phyloP scores from a whole-genome alignment of 2,797 vertebrate species.

The Melopsittacus undulatus region DNA sequence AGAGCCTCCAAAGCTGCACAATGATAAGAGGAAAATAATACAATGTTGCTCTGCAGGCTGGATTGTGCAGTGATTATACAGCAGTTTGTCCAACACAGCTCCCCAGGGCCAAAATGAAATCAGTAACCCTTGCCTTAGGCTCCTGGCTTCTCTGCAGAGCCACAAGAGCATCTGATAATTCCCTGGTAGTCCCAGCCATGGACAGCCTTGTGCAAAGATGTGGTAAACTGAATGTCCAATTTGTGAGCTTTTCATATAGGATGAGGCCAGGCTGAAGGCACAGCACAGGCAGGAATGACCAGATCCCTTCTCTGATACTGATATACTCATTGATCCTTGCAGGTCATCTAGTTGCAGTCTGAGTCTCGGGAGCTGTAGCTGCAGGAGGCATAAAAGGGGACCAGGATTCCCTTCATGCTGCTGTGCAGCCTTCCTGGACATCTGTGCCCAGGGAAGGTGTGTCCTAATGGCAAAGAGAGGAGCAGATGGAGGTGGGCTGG shows the following conservation, averaged over 20 bases:
- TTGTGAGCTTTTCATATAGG: background rate
- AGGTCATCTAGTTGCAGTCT: background rate
- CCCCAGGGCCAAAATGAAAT: conserved; percentile 27
- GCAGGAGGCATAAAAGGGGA: background rate
- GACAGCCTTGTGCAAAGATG: background rate
- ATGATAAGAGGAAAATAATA: conserved; percentile 40
- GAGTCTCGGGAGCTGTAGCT: background rate
- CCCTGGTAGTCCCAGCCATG: background rate
- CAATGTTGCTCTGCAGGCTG: background rate
- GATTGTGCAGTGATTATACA: background rate
- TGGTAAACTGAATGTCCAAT: background rate
- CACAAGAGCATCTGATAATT: conserved; percentile 18
- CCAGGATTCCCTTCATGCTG: background rate
- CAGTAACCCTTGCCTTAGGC: conserved; percentile 36
- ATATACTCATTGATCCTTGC: background rate
- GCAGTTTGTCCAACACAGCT: conserved; percentile 27
- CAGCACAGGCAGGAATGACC: background rate
- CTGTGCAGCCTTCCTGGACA: background rate
- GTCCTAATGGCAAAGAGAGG: background rate
- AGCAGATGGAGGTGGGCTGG: background rate
- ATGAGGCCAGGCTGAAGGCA: background rate
- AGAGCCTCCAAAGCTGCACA: background rate
- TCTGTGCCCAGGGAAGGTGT: background rate
- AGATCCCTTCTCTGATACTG: background rate
- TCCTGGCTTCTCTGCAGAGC: conserved; percentile 37